phyloP scores from a whole-genome alignment of 2,888 invertebrate species.

The Cactoblastis cactorum region DNA sequence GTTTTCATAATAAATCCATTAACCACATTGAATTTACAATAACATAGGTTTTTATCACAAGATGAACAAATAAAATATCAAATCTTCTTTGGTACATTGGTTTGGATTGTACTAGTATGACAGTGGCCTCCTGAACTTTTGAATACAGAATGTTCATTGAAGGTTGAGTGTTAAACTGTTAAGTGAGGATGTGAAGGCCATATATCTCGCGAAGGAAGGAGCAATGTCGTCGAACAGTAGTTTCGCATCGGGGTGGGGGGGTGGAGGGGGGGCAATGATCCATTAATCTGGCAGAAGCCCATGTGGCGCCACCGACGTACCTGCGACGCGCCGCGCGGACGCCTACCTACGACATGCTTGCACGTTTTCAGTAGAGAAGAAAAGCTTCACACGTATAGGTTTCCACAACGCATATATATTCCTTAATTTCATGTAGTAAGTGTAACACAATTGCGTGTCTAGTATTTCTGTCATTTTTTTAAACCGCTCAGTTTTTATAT shows the following conservation, averaged over 20 bases:
- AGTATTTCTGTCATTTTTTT: no score
- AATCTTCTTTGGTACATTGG: no score
- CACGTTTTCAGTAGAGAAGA: conserved; percentile 31
- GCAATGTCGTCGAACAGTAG: conserved; percentile 68
- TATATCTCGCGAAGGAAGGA: conserved; percentile 62
- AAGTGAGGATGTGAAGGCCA: conserved; percentile 19
- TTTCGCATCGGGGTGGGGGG: conserved; percentile 62
- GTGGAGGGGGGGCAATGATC: conserved; percentile 86
- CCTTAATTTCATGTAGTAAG: not conserved
- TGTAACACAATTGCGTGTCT: no score
- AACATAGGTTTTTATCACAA: no score
- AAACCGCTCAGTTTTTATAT: no score
- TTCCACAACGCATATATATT: not conserved
- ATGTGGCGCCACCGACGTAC: conserved; percentile 84
- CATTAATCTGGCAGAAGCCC: conserved; percentile 91
- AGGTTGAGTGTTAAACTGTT: conserved; percentile 14
- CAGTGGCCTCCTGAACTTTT: conserved; percentile 5
- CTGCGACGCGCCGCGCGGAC: conserved; percentile 76
- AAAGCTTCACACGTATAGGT: not conserved
- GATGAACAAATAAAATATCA: no score
- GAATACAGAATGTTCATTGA: conserved; percentile 6
- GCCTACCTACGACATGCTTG: conserved; percentile 53
- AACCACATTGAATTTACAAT: no score
- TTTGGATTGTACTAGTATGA: no score
- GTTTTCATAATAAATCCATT: no score